phyloP scores from a whole-genome alignment of 1,140 invertebrate species.

The Nautilus pompilius region DNA sequence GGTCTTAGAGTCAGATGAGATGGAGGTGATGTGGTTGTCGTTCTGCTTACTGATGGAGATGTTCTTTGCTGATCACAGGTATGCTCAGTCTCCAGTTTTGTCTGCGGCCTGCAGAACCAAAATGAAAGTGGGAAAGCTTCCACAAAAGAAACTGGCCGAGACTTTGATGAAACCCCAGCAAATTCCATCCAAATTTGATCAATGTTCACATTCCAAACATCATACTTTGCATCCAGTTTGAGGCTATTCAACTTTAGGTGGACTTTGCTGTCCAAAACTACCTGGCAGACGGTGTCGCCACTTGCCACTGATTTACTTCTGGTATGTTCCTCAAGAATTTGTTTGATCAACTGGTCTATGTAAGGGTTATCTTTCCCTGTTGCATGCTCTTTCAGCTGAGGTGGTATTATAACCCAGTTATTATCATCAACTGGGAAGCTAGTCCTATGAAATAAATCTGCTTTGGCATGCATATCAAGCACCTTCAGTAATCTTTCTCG shows the following conservation, averaged over 20 bases:
- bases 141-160: slow-evolving; percentile 77
- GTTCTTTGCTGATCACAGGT: neutral
- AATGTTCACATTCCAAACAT: slow-evolving; percentile 82
- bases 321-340: slow-evolving; percentile 9
- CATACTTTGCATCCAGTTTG: slow-evolving; percentile 60
- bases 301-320: neutral
- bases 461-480: slow-evolving; percentile 69
- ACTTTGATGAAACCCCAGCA: slow-evolving; percentile 65
- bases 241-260: slow-evolving; percentile 73
- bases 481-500: slow-evolving; percentile 70
- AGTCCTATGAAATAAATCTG: slow-evolving; percentile 68
- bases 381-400: slow-evolving; percentile 54
- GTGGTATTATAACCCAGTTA: slow-evolving; percentile 69
- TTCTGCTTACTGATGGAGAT: neutral
- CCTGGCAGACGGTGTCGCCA: neutral
- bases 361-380: slow-evolving; percentile 26
- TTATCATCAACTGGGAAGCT: slow-evolving; percentile 68
- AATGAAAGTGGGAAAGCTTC: slow-evolving; percentile 85
- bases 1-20: neutral
- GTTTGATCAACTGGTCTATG: slow-evolving; percentile 15
- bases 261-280: slow-evolving; percentile 41
- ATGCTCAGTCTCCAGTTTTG: too few relatives aligned
- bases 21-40: neutral
- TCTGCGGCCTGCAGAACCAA: slow-evolving; percentile 62
- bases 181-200: slow-evolving; percentile 94